Evolutionary conservation across 1,140 invertebrate species (phyloP).

Genomic region (Trichomalopsis sarcophagae): DNA sequence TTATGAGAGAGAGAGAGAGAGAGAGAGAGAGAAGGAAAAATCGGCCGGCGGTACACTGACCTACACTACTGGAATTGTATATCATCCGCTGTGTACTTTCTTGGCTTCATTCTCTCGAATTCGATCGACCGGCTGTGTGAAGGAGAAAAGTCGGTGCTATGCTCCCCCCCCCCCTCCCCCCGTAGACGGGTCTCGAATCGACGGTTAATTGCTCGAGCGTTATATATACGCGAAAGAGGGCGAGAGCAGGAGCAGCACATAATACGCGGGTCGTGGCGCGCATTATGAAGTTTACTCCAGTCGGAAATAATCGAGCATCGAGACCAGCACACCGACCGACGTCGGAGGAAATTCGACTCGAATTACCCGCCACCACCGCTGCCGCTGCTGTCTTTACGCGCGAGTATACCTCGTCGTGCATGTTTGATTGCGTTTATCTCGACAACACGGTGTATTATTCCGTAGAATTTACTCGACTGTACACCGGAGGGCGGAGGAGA

Average conservation of each 20-base stretch:
- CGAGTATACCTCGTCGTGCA: too few relatives aligned
- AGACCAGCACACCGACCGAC: not conserved
- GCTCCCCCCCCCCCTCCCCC: too few relatives aligned
- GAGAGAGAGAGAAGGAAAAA: too few relatives aligned
- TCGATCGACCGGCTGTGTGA: not conserved
- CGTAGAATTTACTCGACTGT: not conserved
- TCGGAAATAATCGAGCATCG: slow-evolving; percentile 60
- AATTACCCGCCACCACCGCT: too few relatives aligned
- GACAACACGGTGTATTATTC: not conserved
- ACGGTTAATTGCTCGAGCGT: slow-evolving; percentile 61
- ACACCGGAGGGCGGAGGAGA: too few relatives aligned
- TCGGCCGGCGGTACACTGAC: not conserved
- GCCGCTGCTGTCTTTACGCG: too few relatives aligned
- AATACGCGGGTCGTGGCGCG: slow-evolving; percentile 58
- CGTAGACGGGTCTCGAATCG: slow-evolving; percentile 56
- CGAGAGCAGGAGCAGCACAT: slow-evolving; percentile 3
- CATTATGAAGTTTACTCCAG: slow-evolving; percentile 62
- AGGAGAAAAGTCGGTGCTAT: too few relatives aligned
- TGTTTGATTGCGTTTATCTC: too few relatives aligned
- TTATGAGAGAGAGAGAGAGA: too few relatives aligned
- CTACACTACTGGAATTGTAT: not conserved
- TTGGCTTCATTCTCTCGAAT: not conserved
- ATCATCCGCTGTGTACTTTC: not conserved
- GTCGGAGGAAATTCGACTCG: not conserved
- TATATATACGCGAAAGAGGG: slow-evolving; percentile 22